Percentiles rank a stretch among this genome's conserved stretches.
These are phyloP conservation scores for Chloroceryle amazona DNA, from an alignment of 2,797 vertebrate species.

Conservation along the genomic window DNA sequence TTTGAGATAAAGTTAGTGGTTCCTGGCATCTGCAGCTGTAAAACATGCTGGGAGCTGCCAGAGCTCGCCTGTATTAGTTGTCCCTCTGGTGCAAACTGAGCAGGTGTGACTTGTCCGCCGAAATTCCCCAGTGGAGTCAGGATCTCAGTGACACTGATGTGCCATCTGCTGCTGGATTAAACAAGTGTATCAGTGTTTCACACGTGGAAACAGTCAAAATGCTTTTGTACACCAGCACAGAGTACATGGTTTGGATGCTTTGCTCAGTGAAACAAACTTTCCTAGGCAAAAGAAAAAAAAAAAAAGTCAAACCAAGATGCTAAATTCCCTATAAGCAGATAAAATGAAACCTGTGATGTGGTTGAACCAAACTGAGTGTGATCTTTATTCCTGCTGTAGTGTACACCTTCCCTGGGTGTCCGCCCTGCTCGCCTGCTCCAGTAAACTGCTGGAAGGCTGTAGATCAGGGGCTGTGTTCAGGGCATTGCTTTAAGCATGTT, in stretches of 20 bases:
- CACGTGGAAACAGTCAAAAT: neutral
- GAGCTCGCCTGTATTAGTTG: neutral
- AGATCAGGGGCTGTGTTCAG: neutral
- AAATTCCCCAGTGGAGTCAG: conserved; percentile 16
- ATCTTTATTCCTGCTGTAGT: neutral
- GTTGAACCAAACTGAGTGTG: neutral
- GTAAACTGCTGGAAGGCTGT: neutral
- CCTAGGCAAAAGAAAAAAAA: neutral
- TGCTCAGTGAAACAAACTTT: neutral
- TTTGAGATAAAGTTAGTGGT: neutral
- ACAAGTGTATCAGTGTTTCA: neutral
- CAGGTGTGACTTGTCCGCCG: conserved; percentile 37
- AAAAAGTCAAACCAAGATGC: neutral
- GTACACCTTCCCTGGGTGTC: neutral
- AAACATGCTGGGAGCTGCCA: neutral
- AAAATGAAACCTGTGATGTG: neutral
- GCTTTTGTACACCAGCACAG: neutral
- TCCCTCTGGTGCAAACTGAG: conserved; percentile 7
- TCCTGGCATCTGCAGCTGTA: conserved; percentile 31
- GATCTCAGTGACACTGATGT: neutral
- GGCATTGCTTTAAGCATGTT: conserved; percentile 1
- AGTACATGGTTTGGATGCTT: neutral
- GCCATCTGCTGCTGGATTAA: conserved; percentile 50
- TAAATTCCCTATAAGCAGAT: neutral
- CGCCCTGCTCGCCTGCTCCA: neutral